Conservation (phyloP, 2,113 vertebrate genomes). For the Oplegnathus fasciatus region DNA sequence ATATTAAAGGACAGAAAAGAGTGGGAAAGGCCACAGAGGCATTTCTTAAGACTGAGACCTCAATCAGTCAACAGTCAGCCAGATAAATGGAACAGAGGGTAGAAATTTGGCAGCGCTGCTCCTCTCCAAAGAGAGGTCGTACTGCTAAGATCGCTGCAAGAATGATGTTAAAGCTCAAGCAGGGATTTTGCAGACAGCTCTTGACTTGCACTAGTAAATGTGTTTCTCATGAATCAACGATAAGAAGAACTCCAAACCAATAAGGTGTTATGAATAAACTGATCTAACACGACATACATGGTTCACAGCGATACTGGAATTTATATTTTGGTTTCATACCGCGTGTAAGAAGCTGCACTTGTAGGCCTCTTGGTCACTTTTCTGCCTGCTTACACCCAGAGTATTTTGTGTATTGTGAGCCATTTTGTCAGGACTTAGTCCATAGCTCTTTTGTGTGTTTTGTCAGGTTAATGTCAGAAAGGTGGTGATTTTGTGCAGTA, state of each 20-base stretch:
- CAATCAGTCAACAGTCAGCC: conserved; percentile 48
- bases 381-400: too few species aligned
- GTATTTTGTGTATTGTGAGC: too few species aligned
- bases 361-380: too few species aligned
- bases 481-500: too few species aligned
- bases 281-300: background rate
- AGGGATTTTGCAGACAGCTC: background rate
- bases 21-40: background rate
- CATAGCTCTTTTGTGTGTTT: too few species aligned
- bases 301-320: background rate
- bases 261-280: background rate
- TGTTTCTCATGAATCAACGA: background rate
- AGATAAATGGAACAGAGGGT: conserved; percentile 43
- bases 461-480: too few species aligned
- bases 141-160: background rate
- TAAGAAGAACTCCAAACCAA: conserved; percentile 1
- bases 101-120: conserved; percentile 18
- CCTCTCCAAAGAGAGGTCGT: conserved; percentile 16
- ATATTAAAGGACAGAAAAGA: conserved; percentile 36
- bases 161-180: conserved; percentile 21
- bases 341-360: too few species aligned
- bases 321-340: background rate
- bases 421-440: too few species aligned
- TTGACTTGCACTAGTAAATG: background rate
- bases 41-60: conserved; percentile 44